Evolutionary conservation across 1,140 invertebrate species (phyloP).

Genomic region (Laodelphax striatellus): DNA sequence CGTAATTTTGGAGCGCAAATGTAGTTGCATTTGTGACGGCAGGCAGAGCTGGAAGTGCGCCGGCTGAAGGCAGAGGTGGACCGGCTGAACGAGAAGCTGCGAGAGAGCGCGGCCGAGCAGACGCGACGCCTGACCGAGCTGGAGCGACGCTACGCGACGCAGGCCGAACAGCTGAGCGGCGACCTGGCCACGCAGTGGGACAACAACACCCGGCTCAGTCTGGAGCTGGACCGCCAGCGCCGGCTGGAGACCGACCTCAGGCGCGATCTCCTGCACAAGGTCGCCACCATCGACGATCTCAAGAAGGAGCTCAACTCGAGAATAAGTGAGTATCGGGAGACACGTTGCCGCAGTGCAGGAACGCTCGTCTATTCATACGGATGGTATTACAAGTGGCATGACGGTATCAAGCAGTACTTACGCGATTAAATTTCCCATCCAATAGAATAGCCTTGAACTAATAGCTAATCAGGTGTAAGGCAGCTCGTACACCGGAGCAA

Average conservation of each 20-base stretch:
- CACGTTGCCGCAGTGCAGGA: no score
- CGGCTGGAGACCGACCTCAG: conserved; percentile 59
- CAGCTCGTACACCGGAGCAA: no score
- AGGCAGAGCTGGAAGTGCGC: conserved; percentile 44
- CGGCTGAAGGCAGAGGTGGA: conserved; percentile 64
- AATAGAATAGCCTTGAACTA: no score
- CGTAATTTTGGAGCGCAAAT: no score
- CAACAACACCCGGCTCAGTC: conserved; percentile 54
- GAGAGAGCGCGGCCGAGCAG: conserved; percentile 41
- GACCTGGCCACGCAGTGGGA: conserved; percentile 71
- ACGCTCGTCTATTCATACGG: no score
- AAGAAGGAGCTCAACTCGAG: conserved; percentile 66
- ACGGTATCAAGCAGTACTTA: no score
- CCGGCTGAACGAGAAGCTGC: conserved; percentile 48
- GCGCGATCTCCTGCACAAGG: conserved; percentile 57
- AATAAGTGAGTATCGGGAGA: conserved; percentile 43
- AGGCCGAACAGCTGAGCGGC: conserved; percentile 57
- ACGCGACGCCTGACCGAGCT: conserved; percentile 49
- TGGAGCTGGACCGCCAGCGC: conserved; percentile 64
- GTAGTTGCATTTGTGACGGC: no score
- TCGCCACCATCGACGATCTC: conserved; percentile 57
- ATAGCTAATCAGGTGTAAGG: no score
- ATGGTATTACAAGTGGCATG: no score
- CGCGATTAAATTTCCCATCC: no score
- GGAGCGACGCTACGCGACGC: conserved; percentile 57